phyloP scores from a whole-genome alignment of 2,113 vertebrate species.

The Callipepla californica region DNA sequence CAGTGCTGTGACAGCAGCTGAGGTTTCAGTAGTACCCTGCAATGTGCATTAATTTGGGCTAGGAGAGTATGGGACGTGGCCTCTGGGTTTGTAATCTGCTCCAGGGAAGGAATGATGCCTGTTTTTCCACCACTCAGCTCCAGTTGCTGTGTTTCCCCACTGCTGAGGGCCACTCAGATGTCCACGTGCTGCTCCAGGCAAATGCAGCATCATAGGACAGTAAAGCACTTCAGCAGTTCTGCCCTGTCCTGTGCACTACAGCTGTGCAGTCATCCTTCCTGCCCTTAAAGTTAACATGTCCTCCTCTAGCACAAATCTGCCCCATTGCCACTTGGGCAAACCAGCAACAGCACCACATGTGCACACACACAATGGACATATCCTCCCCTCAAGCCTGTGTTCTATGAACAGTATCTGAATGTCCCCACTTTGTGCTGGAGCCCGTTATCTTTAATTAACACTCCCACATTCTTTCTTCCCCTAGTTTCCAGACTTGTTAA shows the following conservation, averaged over 20 bases:
- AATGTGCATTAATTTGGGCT: not conserved
- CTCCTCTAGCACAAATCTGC: not conserved
- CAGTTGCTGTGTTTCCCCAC: accelerated
- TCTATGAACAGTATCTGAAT: not conserved
- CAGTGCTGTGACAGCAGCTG: not conserved
- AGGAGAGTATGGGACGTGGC: accelerated
- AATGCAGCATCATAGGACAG: not conserved
- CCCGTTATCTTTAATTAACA: slow-evolving; percentile 4
- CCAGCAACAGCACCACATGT: accelerated
- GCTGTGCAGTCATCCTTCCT: not conserved
- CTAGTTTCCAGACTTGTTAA: not conserved
- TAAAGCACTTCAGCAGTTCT: not conserved
- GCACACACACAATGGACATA: not conserved
- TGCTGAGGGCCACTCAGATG: not conserved
- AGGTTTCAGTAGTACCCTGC: not conserved
- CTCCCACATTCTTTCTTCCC: not conserved
- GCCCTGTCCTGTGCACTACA: not conserved
- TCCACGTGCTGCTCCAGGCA: not conserved
- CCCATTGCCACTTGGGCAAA: too few relatives aligned
- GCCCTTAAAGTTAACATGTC: not conserved
- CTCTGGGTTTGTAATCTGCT: not conserved
- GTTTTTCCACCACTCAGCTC: not conserved
- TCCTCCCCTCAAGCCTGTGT: accelerated
- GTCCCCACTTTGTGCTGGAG: not conserved
- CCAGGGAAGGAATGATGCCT: not conserved